Evolutionary conservation across 2,113 vertebrate genomes (phyloP), one percentile per base, ranked within the genome.

Genomic region (Rhizomys pruinosus): DNA sequence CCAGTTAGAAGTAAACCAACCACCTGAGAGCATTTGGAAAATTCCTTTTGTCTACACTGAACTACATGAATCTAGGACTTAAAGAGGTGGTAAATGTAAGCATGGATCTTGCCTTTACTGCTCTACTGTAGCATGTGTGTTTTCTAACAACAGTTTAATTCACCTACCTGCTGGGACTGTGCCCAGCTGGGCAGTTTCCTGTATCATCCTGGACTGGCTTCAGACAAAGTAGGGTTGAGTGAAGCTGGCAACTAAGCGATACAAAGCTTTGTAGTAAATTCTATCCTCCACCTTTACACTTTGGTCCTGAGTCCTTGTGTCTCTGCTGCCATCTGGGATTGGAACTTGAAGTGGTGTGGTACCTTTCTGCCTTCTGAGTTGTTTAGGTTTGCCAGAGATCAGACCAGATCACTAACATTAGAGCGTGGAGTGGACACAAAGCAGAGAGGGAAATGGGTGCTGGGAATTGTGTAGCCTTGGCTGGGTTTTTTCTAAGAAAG

Each of bases 1-100:
- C 86, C 37, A 42, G 47, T 47, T 27, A 39, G 61, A 22, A 59
- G 10, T 27, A 23, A 23, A 52, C 47, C 64, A 72, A 55, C 32
- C 32, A 44, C 82, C 90, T 81, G 90, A 95, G 52, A 69, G 69
- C 12, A 32, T 73, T 91, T 93, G 77, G 29, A 78, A 90, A 71
- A 61, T 89, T 44, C 6, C 7, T 84, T 79, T 92, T 94, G 61
- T 82, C 34, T 87, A 64, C 19, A 29, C 29, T 84, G 22, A 22
- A 39, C 76, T 47, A 25, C 2, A 47, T 57, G 55, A 39, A 59
- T 61, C 81, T 81, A 81, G 81, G 27, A 55, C 42, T 59, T 66
- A 59, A 66, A 88, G n/a, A 91, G 84, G 68, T 82, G 44, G 32
- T 32, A 42, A 81, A 42, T 86, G 34, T 37, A 42, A 76, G 39